Evolutionary conservation across 2,888 invertebrate species (phyloP), one percentile per base, ranked within the genome.

Genomic region (Prosopocoilus inquinatus): DNA sequence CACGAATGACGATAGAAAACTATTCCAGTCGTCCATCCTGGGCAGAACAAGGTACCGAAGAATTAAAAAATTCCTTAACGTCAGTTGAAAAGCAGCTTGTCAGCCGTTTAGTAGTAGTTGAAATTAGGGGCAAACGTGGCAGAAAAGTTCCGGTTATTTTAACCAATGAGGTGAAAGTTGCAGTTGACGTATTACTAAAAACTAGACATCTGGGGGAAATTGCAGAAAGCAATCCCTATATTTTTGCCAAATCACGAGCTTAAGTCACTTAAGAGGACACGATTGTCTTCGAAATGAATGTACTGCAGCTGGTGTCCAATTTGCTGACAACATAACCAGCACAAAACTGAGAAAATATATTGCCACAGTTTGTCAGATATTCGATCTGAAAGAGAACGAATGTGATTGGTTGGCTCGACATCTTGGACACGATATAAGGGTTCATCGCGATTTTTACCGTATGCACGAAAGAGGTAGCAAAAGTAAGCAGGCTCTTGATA

Each of bases 391-490:
- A 7, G 65, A 66, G 55, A 66, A 64, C 52, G 67, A 67, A 53
- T 44, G 38, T 20, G 67, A 66, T 45, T 68, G 66, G 63, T 44
- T 68, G 11, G 67, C 65, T 2, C 45, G 64, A 38, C 67, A 64
- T 57, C 44, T 68, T 32, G 67, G 68, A 1, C 67, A 67, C 43
- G 64, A 67, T 45, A 55, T 67, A 7, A 50, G 59, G 33, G 60
- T 67, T 1, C 67, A 68, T 46, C 38, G 65, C 15, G 61, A 66
- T 35, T 67, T 63, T 53, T 67, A 69, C 44, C 52, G 67, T n/a
- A 47, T 69, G n/a, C 67, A 67, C 13, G 63, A 67, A 39, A 58
- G 65, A 68, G 46, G 51, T 67, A 43, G 65, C 63, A 2, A 68
- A 67, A 59, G 55, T 68, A 9, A 66, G 64, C 36, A 50, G 66